Conservation (phyloP, 2,888 invertebrate genomes). For the Nymphalis c-album region DNA sequence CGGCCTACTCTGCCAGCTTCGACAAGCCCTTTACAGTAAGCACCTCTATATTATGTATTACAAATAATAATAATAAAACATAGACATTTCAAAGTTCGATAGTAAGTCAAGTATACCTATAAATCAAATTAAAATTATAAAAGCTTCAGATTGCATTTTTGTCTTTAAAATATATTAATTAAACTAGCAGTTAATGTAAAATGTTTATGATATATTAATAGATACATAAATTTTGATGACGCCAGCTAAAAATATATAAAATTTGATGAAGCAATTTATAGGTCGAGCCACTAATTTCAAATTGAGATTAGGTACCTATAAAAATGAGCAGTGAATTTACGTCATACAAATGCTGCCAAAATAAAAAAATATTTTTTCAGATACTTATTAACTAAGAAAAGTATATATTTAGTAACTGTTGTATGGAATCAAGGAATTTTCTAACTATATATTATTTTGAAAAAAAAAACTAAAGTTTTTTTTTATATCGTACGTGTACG, state of each 20-base stretch:
- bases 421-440: too few species aligned
- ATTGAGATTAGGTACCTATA: not conserved
- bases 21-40: slow-evolving; percentile 52
- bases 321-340: not conserved
- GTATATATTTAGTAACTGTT: too few species aligned
- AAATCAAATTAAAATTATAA: too few species aligned
- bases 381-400: too few species aligned
- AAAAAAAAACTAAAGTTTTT: too few species aligned
- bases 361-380: not conserved
- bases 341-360: not conserved
- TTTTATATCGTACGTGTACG: too few species aligned
- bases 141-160: too few species aligned
- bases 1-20: slow-evolving; percentile 58
- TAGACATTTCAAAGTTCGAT: too few species aligned
- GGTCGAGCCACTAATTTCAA: not conserved
- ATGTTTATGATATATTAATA: not conserved
- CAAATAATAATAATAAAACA: too few species aligned
- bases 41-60: slow-evolving; percentile 12
- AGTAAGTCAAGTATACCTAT: too few species aligned
- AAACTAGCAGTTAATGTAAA: not conserved
- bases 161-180: not conserved
- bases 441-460: too few species aligned
- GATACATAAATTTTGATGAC: not conserved
- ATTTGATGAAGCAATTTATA: slow-evolving; percentile 3
- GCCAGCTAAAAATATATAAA: not conserved